Percentiles rank a stretch among this genome's conserved stretches.
phyloP scores from a whole-genome alignment of 2,113 vertebrate species.

The Excalfactoria chinensis region DNA sequence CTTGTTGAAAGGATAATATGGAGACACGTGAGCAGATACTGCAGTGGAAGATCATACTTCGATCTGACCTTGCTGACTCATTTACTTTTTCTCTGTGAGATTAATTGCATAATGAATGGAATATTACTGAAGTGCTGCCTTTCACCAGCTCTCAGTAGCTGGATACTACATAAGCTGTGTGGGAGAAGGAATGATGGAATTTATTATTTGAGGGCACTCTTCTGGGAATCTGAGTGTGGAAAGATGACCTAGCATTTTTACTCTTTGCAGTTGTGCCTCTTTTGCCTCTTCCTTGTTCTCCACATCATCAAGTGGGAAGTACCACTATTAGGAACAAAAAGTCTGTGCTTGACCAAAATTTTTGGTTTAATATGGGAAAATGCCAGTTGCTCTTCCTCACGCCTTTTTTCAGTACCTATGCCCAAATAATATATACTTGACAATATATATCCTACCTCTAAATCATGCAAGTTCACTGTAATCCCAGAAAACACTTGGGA shows the following conservation, averaged over 20 bases:
- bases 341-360: neutral
- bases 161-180: neutral
- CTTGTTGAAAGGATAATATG: neutral
- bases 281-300: neutral
- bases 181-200: neutral
- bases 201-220: neutral
- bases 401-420: neutral
- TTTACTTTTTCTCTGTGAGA: neutral
- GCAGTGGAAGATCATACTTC: neutral
- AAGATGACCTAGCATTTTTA: neutral
- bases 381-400: neutral
- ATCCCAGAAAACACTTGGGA: neutral
- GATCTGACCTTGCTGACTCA: neutral
- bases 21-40: neutral
- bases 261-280: neutral
- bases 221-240: neutral
- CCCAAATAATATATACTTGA: neutral
- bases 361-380: neutral
- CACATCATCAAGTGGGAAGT: neutral
- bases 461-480: neutral
- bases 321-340: neutral
- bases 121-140: neutral
- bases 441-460: neutral
- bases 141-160: neutral
- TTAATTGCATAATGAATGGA: accelerated